Evolutionary conservation across 2,113 vertebrate species (phyloP).

Genomic region (human): DNA sequence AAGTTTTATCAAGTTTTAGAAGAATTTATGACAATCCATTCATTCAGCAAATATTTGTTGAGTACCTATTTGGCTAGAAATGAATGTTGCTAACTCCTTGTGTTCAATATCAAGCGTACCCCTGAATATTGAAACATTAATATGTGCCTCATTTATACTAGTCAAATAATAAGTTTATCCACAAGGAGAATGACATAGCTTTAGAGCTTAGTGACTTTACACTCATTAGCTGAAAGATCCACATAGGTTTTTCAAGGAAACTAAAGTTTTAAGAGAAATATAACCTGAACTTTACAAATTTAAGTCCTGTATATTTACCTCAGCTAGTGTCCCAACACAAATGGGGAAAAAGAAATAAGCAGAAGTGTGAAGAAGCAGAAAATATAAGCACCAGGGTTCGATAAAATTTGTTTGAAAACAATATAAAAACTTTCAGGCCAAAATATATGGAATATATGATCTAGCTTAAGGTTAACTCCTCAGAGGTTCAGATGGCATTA

Average conservation of each 20-base stretch:
- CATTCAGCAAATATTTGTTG: conserved; percentile 19
- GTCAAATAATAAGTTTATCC: neutral
- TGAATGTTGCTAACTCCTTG: neutral
- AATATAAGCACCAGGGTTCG: neutral
- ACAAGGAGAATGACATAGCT: neutral
- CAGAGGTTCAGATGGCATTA: neutral
- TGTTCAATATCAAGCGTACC: neutral
- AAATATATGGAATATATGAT: neutral
- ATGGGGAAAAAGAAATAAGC: neutral
- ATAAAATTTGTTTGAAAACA: conserved; percentile 23
- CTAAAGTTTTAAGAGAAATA: neutral
- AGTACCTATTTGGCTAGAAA: neutral
- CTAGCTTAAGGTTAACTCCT: neutral
- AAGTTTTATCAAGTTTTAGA: neutral
- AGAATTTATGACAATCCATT: neutral
- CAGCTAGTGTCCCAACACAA: neutral
- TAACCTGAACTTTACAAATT: neutral
- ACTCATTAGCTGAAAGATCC: neutral
- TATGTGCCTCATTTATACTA: neutral
- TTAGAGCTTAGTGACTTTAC: neutral
- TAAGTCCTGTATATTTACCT: neutral
- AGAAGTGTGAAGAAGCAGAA: neutral
- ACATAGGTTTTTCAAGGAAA: neutral
- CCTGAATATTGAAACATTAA: neutral
- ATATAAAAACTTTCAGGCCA: conserved; percentile 12